Conservation (phyloP, 2,113 vertebrate species). For the Telmatochromis sp. region DNA sequence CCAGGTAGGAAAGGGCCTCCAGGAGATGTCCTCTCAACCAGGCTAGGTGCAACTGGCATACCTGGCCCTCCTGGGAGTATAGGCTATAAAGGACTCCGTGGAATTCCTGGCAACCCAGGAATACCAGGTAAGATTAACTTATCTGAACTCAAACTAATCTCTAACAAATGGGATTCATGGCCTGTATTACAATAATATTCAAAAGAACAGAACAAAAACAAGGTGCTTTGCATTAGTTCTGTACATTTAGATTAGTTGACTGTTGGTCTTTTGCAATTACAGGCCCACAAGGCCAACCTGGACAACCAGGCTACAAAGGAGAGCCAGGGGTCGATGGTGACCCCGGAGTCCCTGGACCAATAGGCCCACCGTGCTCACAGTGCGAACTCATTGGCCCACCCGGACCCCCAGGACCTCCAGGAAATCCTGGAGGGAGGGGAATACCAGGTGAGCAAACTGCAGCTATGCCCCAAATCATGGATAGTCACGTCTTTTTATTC, state of each 20-base stretch:
- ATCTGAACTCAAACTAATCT: not conserved
- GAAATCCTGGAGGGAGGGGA: conserved; percentile 25
- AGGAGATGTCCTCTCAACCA: conserved; percentile 6
- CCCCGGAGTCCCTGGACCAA: conserved; percentile 10
- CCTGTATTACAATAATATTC: not conserved
- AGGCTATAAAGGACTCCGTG: conserved; percentile 13
- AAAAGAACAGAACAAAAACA: not conserved
- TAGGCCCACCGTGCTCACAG: conserved; percentile 13
- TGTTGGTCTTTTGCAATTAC: not conserved
- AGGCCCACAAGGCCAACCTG: conserved; percentile 34
- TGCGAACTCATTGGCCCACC: not conserved
- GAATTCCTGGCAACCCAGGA: conserved; percentile 39
- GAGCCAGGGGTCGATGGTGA: conserved; percentile 31
- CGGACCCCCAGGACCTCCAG: conserved; percentile 26
- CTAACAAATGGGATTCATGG: not conserved
- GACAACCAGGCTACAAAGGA: conserved; percentile 29
- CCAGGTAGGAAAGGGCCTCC: conserved; percentile 35
- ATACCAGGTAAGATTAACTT: conserved; percentile 9
- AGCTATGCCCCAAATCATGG: not conserved
- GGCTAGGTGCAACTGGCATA: conserved; percentile 11
- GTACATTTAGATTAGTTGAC: not conserved
- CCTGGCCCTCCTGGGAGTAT: conserved; percentile 12
- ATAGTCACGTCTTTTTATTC: not conserved
- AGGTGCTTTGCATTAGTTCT: not conserved
- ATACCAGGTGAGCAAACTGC: not conserved